Percentiles rank a stretch among this genome's conserved stretches.
Evolutionary conservation across 2,888 invertebrate species (phyloP).

Genomic region (Lamproptera curius): DNA sequence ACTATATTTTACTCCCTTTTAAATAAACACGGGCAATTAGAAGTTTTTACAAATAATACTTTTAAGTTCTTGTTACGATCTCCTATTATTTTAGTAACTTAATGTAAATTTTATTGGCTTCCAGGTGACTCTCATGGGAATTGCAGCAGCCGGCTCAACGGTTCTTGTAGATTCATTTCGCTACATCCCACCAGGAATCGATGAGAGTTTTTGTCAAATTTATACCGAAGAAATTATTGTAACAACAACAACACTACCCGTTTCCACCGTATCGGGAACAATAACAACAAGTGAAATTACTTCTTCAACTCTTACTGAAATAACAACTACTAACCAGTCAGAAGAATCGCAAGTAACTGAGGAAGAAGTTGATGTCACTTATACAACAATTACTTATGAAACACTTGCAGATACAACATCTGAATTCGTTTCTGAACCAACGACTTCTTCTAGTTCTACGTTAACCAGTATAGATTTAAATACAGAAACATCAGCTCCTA

Average conservation of each 20-base stretch:
- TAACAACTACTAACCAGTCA: not conserved
- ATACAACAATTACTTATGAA: not conserved
- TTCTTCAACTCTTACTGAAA: not conserved
- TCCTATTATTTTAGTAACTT: too few relatives aligned
- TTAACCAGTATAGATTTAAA: not conserved
- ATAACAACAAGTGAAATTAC: not conserved
- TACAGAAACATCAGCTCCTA: not conserved
- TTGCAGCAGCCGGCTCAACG: too few relatives aligned
- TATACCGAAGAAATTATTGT: constrained; percentile 1
- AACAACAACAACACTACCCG: not conserved
- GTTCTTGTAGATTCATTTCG: constrained; percentile 26
- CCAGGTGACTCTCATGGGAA: too few relatives aligned
- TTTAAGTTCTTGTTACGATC: too few relatives aligned
- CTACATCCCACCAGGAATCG: constrained; percentile 25
- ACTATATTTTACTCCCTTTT: too few relatives aligned
- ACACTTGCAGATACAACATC: not conserved
- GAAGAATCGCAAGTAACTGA: constrained; percentile 3
- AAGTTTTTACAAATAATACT: too few relatives aligned
- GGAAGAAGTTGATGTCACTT: not conserved
- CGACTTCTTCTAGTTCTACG: not conserved
- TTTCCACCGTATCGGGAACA: not conserved
- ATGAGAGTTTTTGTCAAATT: constrained; percentile 16
- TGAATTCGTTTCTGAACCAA: not conserved
- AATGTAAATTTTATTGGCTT: too few relatives aligned
- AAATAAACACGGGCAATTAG: too few relatives aligned